These are phyloP conservation scores for Labeo rohita DNA, from an alignment of 2,113 vertebrate species.

Conservation along the genomic window DNA sequence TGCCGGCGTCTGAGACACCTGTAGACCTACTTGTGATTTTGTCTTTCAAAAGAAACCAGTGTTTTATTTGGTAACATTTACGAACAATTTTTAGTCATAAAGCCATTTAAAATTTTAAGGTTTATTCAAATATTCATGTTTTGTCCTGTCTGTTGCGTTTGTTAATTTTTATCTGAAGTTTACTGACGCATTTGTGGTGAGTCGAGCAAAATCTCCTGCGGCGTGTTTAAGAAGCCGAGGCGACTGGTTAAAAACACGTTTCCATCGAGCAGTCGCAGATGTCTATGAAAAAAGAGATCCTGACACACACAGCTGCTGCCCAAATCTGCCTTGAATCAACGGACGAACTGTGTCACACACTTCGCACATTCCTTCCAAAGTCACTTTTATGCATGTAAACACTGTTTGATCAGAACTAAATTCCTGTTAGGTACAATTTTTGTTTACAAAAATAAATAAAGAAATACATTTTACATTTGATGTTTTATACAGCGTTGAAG, in stretches of 20 bases:
- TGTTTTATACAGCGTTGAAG: slow-evolving; percentile 2
- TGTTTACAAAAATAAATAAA: background rate
- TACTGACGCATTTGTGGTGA: background rate
- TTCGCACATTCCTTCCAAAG: slow-evolving; percentile 40
- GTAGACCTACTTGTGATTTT: background rate
- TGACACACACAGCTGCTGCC: slow-evolving; percentile 77
- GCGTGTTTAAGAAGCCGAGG: slow-evolving; percentile 67
- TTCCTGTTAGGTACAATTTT: slow-evolving; percentile 33
- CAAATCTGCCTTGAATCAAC: slow-evolving; percentile 80
- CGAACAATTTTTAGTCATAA: background rate
- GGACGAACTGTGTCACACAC: slow-evolving; percentile 72
- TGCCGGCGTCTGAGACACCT: slow-evolving; percentile 41
- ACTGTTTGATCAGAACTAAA: slow-evolving; percentile 48
- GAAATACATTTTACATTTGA: slow-evolving; percentile 1
- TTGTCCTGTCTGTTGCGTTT: background rate
- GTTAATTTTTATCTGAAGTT: background rate
- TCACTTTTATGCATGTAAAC: slow-evolving; percentile 34
- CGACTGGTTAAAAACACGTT: slow-evolving; percentile 81
- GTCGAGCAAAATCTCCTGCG: slow-evolving; percentile 46
- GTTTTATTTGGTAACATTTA: background rate
- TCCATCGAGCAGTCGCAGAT: slow-evolving; percentile 90
- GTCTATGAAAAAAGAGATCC: slow-evolving; percentile 82
- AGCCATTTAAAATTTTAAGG: background rate
- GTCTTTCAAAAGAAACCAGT: background rate
- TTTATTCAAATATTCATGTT: background rate